Evolutionary conservation across 92 coral and sea anemone genomes (phyloP).

Genomic region (Virgularia gustaviana): DNA sequence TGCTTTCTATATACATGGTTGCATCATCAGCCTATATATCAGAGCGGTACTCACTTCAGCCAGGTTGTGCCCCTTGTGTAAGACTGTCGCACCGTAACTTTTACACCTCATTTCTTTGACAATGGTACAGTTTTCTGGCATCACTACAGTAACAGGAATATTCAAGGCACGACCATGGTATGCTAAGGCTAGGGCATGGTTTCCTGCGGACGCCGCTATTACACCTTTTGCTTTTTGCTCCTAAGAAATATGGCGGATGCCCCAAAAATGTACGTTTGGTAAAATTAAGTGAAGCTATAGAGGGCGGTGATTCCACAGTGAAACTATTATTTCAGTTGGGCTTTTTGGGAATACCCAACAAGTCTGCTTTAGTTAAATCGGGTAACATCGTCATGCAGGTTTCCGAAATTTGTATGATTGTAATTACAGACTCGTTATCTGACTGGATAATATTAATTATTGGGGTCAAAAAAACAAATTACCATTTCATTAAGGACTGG

Average conservation of each 20-base stretch:
- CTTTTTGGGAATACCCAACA: too few relatives aligned
- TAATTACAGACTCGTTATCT: too few relatives aligned
- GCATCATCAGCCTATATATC: too few relatives aligned
- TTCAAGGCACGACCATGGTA: conserved; percentile 60
- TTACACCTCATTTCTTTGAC: conserved; percentile 56
- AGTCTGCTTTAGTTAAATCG: too few relatives aligned
- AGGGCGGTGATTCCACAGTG: not conserved
- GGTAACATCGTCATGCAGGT: too few relatives aligned
- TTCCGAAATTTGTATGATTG: too few relatives aligned
- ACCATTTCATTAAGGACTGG: too few relatives aligned
- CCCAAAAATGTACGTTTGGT: not conserved
- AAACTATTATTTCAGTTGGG: too few relatives aligned
- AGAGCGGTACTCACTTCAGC: conserved; percentile 11
- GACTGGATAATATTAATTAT: too few relatives aligned
- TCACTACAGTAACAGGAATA: conserved; percentile 70
- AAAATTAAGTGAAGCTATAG: not conserved
- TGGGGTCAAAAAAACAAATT: too few relatives aligned
- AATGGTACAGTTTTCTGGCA: conserved; percentile 66
- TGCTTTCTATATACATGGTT: too few relatives aligned
- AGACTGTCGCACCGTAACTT: conserved; percentile 53
- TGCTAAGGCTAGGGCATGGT: conserved; percentile 75
- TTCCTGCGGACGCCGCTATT: conserved; percentile 66
- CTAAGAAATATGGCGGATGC: conserved; percentile 33
- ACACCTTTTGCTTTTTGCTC: conserved; percentile 60
- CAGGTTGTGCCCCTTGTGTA: conserved; percentile 26